Conservation (phyloP, 2,797 vertebrate species). For the Lacerta bilineata region DNA sequence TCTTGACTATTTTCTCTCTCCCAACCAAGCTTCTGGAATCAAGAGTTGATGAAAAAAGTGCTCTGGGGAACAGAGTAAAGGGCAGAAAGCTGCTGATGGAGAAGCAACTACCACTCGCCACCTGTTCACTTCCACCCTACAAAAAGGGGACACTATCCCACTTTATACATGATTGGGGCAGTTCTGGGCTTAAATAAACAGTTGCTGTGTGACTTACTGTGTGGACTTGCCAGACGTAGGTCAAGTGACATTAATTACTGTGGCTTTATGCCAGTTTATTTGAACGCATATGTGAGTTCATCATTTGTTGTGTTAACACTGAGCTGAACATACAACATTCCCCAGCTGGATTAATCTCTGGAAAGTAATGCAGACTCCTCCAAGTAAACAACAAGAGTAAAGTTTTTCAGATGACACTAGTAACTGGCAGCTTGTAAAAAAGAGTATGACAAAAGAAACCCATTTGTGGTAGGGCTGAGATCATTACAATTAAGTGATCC, state of each 20-base stretch:
- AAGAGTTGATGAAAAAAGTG: neutral
- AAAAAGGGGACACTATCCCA: neutral
- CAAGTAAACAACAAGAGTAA: neutral
- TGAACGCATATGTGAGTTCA: neutral
- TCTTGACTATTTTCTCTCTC: no score
- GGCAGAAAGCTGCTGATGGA: neutral
- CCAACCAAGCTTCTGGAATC: neutral
- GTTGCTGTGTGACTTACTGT: no score
- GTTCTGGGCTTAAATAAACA: neutral
- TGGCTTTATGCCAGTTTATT: neutral
- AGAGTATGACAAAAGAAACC: neutral
- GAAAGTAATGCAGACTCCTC: neutral
- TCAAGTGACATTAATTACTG: neutral
- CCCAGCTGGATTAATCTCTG: neutral
- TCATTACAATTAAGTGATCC: neutral
- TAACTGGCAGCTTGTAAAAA: neutral
- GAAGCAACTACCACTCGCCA: neutral
- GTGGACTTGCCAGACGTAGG: neutral
- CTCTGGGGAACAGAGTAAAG: neutral
- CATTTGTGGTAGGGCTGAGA: neutral
- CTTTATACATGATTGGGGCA: neutral
- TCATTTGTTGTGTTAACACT: neutral
- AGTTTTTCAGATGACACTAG: neutral
- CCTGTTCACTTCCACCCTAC: neutral
- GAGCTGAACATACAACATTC: neutral